A percentile compares a stretch with the other conserved stretches of the same genome.
phyloP scores from a whole-genome alignment of 2,888 invertebrate species.

The Plutella xylostella region DNA sequence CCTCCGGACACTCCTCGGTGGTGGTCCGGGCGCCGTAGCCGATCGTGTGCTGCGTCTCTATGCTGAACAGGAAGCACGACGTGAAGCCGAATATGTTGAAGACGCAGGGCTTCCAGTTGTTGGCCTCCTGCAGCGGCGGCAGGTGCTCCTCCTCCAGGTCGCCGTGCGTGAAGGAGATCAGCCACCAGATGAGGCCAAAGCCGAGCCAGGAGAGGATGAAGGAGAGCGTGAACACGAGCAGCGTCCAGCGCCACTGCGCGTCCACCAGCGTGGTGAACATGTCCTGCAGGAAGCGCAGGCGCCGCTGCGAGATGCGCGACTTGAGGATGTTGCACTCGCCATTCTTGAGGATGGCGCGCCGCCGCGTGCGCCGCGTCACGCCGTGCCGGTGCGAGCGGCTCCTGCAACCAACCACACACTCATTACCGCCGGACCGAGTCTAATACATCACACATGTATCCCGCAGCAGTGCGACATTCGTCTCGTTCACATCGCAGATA shows the following conservation, averaged over 20 bases:
- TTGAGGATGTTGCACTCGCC: conserved; percentile 97
- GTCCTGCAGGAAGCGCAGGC: conserved; percentile 82
- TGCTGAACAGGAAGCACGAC: conserved; percentile 90
- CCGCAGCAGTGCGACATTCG: conserved; percentile 24
- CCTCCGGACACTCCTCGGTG: conserved; percentile 90
- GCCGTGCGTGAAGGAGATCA: conserved; percentile 88
- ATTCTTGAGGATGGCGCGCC: conserved; percentile 92
- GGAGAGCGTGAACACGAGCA: conserved; percentile 85
- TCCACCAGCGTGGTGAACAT: conserved; percentile 92
- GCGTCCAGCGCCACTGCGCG: conserved; percentile 92
- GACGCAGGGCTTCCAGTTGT: conserved; percentile 84
- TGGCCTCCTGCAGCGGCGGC: conserved; percentile 51
- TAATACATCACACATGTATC: not conserved
- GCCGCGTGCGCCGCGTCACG: conserved; percentile 76
- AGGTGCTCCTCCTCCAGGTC: conserved; percentile 77
- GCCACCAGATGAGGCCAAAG: conserved; percentile 89
- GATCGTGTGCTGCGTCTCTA: conserved; percentile 93
- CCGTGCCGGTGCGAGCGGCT: conserved; percentile 77
- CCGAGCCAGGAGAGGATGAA: conserved; percentile 89
- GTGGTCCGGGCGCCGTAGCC: conserved; percentile 90
- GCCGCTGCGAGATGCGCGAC: conserved; percentile 84
- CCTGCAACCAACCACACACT: conserved; percentile 56
- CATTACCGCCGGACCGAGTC: not conserved
- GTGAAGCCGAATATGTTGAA: conserved; percentile 84
- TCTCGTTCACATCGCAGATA: conserved; percentile 44